phyloP scores from a whole-genome alignment of 2,113 vertebrate genomes.

The Elephas maximus region DNA sequence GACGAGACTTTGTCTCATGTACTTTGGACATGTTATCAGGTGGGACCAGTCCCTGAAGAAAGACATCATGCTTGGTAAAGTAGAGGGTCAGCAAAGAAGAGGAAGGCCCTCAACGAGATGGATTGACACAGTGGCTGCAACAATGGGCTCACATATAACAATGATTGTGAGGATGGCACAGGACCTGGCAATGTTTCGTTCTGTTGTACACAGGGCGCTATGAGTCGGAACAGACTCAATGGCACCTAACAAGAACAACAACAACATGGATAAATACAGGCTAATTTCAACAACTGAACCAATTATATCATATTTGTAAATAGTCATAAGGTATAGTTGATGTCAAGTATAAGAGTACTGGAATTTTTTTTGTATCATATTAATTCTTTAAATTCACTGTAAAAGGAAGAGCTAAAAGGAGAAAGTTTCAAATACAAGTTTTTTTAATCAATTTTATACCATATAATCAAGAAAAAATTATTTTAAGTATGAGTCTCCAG shows the following conservation, averaged over 20 bases:
- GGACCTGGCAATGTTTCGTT: too few relatives aligned
- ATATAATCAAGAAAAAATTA: background rate
- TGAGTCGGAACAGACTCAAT: too few relatives aligned
- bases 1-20: too few relatives aligned
- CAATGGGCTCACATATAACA: too few relatives aligned
- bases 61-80: too few relatives aligned
- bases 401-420: background rate
- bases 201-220: too few relatives aligned
- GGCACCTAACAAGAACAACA: background rate
- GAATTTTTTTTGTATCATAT: background rate
- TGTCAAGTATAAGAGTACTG: background rate
- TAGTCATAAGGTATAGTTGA: background rate
- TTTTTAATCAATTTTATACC: background rate
- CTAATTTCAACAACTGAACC: background rate
- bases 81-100: too few relatives aligned
- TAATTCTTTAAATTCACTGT: background rate
- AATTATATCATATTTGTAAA: background rate
- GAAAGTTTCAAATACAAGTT: conserved; percentile 1
- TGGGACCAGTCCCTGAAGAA: too few relatives aligned
- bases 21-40: too few relatives aligned
- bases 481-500: background rate
- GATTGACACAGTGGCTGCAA: too few relatives aligned
- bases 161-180: too few relatives aligned
- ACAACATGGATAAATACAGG: background rate
- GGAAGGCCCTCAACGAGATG: too few relatives aligned